Evolutionary conservation across 2,797 vertebrate species (phyloP).

Genomic region (Stomatorhinus walkeri): DNA sequence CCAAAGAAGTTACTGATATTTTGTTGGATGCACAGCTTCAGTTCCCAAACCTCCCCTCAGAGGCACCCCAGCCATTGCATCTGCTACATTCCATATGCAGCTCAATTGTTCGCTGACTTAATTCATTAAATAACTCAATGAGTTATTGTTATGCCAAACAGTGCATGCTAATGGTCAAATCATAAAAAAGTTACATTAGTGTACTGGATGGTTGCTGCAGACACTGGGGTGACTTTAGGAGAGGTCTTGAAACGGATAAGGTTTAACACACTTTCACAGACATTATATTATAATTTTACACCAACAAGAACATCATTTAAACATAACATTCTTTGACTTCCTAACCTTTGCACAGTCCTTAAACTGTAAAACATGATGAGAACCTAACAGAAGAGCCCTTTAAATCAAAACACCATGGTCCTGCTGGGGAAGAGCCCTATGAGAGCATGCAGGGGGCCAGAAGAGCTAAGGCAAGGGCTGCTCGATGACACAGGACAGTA

Average conservation of each 20-base stretch:
- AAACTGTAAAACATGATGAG: neutral
- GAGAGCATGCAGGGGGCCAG: neutral
- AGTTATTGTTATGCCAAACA: neutral
- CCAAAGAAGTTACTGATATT: neutral
- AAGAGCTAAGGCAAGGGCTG: neutral
- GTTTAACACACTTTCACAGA: neutral
- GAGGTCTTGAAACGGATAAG: neutral
- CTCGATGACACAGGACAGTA: neutral
- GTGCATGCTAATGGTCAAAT: neutral
- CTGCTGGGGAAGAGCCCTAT: neutral
- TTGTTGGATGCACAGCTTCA: neutral
- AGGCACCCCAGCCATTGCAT: neutral
- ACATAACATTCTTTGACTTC: neutral
- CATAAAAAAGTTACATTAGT: neutral
- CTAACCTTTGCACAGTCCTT: neutral
- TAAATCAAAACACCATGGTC: neutral
- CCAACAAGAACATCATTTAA: neutral
- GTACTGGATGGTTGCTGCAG: neutral
- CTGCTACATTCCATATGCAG: neutral
- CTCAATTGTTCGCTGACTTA: neutral
- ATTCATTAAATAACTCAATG: neutral
- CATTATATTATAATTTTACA: neutral
- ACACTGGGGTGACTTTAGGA: neutral
- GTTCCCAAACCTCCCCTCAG: neutral
- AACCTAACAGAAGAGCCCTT: neutral